Evolutionary conservation across 2,888 invertebrate species (phyloP).

Genomic region (Drosophila setosimentum): DNA sequence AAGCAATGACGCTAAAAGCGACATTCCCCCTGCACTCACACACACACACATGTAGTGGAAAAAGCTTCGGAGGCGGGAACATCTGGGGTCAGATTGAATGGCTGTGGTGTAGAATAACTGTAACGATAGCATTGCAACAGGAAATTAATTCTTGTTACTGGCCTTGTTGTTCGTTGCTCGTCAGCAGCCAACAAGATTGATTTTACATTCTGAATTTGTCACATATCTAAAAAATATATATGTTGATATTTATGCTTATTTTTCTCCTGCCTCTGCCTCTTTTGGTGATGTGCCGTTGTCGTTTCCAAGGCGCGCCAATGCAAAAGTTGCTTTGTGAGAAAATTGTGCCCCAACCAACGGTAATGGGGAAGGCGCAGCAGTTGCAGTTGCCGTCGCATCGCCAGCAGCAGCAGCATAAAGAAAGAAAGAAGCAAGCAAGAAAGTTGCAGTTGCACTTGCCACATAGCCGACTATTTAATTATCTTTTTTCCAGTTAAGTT

Average conservation of each 20-base stretch:
- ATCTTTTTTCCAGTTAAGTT: background rate
- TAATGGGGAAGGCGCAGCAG: slow-evolving; percentile 56
- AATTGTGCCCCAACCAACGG: slow-evolving; percentile 78
- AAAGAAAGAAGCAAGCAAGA: slow-evolving; percentile 9
- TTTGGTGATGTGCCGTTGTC: slow-evolving; percentile 61
- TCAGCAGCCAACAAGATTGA: slow-evolving; percentile 5
- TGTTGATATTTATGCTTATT: slow-evolving; percentile 1
- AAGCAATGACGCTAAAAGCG: slow-evolving; percentile 33
- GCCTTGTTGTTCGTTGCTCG: background rate
- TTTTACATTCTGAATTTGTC: slow-evolving; percentile 3
- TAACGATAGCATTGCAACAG: slow-evolving; percentile 53
- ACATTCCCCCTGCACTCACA: slow-evolving; percentile 40
- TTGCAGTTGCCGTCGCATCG: slow-evolving; percentile 5
- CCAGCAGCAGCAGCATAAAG: slow-evolving; percentile 24
- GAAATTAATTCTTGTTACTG: slow-evolving; percentile 42
- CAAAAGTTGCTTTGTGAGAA: slow-evolving; percentile 68
- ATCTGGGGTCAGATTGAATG: slow-evolving; percentile 41
- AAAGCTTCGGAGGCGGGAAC: slow-evolving; percentile 33
- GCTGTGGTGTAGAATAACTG: slow-evolving; percentile 43
- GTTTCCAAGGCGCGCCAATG: slow-evolving; percentile 75
- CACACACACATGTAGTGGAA: background rate
- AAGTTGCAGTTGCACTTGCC: slow-evolving; percentile 3
- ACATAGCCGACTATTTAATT: background rate
- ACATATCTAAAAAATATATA: background rate
- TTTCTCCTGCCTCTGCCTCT: slow-evolving; percentile 7